Conservation (phyloP, 2,797 vertebrate species). For the Paramormyrops hopkinsi region DNA sequence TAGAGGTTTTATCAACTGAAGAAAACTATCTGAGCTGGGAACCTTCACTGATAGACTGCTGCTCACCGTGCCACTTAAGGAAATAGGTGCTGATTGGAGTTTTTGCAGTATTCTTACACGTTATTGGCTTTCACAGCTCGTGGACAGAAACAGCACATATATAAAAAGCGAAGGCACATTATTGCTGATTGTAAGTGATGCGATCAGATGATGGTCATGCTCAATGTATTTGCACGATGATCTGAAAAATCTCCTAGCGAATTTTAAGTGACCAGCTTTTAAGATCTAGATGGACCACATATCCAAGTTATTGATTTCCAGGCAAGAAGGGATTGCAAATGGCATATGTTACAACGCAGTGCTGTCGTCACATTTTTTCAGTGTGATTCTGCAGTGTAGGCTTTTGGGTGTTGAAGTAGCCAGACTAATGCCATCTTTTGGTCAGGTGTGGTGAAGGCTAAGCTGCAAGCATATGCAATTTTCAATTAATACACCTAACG, state of each 20-base stretch:
- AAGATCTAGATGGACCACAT: not conserved
- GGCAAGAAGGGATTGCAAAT: constrained; percentile 5
- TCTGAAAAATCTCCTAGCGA: not conserved
- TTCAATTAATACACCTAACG: constrained; percentile 30
- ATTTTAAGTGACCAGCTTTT: constrained; percentile 16
- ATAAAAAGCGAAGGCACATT: constrained; percentile 18
- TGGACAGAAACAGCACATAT: constrained; percentile 31
- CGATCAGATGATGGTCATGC: not conserved
- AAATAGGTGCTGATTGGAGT: constrained; percentile 57
- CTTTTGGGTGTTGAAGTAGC: not conserved
- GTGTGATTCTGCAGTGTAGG: not conserved
- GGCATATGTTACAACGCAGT: constrained; percentile 14
- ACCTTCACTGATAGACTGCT: constrained; percentile 43
- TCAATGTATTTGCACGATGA: not conserved
- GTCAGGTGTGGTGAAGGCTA: constrained; percentile 31
- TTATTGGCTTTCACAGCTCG: constrained; percentile 28
- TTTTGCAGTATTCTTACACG: constrained; percentile 26
- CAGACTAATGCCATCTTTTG: not conserved
- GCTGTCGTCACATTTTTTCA: not conserved
- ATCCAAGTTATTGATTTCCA: not conserved
- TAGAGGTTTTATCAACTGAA: constrained; percentile 15
- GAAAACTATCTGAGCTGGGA: constrained; percentile 27
- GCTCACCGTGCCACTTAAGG: constrained; percentile 42
- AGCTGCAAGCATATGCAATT: constrained; percentile 60
- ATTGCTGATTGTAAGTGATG: constrained; percentile 18